Percentiles rank a stretch among this genome's conserved stretches.
Evolutionary conservation across 2,797 vertebrate genomes (phyloP).

Genomic region (Naso thynnoides): DNA sequence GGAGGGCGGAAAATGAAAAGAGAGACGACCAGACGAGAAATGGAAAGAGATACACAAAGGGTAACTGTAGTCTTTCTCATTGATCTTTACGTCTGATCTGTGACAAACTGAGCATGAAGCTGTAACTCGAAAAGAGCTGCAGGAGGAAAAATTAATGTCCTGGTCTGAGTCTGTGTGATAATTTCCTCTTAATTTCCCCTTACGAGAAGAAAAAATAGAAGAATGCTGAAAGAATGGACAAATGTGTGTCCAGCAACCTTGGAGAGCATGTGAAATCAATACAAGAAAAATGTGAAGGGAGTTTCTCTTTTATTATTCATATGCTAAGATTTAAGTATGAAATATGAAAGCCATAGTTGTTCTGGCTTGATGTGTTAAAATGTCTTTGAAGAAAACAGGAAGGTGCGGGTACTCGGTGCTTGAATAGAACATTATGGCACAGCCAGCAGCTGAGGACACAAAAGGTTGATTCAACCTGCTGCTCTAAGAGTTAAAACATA

Average conservation of each 20-base stretch:
- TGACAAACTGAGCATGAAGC: constrained; percentile 61
- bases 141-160: constrained; percentile 12
- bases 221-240: constrained; percentile 59
- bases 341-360: constrained; percentile 68
- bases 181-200: constrained; percentile 36
- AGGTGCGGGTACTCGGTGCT: constrained; percentile 40
- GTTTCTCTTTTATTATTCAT: constrained; percentile 59
- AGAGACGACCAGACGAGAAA: constrained; percentile 50
- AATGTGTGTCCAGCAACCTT: constrained; percentile 56
- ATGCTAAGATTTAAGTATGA: constrained; percentile 61
- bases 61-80: constrained; percentile 64
- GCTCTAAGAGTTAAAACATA: constrained; percentile 46
- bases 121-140: constrained; percentile 56
- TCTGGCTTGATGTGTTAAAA: constrained; percentile 62
- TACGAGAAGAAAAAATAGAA: constrained; percentile 31
- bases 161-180: constrained; percentile 40
- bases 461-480: constrained; percentile 67
- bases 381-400: constrained; percentile 69
- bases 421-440: constrained; percentile 74
- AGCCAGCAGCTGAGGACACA: constrained; percentile 47
- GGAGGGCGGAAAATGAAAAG: constrained; percentile 49
- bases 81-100: constrained; percentile 63
- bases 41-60: constrained; percentile 70
- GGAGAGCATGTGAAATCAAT: constrained; percentile 72
- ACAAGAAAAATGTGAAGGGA: constrained; percentile 52